phyloP scores from a whole-genome alignment of 1,140 invertebrate species.

The Lepidurus couesii region DNA sequence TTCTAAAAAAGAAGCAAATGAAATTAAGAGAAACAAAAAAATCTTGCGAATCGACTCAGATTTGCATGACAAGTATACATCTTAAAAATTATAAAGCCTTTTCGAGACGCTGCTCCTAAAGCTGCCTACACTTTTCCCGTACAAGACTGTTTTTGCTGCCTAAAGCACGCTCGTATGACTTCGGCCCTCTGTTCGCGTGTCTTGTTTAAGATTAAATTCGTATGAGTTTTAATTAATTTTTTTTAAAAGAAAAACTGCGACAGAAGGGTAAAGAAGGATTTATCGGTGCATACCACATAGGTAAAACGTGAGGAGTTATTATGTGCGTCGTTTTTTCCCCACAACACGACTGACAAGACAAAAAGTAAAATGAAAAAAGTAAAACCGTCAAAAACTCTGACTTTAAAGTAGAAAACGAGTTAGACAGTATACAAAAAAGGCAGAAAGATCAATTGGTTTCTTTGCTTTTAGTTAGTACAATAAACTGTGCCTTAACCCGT shows the following conservation, averaged over 20 bases:
- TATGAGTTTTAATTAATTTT: too few species aligned
- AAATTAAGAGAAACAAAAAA: neutral
- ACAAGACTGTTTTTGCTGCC: neutral
- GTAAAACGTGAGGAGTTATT: slow-evolving; percentile 4
- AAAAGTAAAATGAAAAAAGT: neutral
- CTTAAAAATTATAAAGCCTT: neutral
- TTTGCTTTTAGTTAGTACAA: neutral
- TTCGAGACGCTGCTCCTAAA: neutral
- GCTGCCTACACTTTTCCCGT: neutral
- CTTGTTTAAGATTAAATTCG: too few species aligned
- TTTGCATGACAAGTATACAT: slow-evolving; percentile 11
- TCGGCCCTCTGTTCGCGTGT: too few species aligned
- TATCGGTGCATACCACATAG: neutral
- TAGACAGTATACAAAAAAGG: neutral
- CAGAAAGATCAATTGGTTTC: neutral
- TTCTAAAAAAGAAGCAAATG: too few species aligned
- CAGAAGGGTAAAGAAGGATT: neutral
- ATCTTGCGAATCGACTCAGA: neutral
- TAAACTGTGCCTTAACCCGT: neutral
- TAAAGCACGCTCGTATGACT: neutral
- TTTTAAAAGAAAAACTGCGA: too few species aligned
- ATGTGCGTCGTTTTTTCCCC: neutral
- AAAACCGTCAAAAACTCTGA: neutral
- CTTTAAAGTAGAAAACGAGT: neutral
- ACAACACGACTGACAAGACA: neutral